Conservation (phyloP, 1,140 invertebrate species). For the Acromyrmex heyeri region DNA sequence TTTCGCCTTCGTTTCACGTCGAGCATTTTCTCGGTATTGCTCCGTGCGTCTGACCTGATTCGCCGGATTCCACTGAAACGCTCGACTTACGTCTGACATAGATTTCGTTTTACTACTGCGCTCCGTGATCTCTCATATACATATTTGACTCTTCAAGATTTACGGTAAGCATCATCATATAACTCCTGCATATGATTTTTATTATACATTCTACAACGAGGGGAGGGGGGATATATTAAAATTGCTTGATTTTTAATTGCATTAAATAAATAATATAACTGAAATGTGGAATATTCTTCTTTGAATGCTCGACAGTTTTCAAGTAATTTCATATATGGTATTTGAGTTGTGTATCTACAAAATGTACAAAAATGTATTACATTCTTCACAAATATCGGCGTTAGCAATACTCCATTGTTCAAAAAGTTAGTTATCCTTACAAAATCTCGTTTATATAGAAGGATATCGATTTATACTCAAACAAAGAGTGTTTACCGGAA, state of each 20-base stretch:
- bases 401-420: background rate
- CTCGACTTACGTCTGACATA: constrained; percentile 46
- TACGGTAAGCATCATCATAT: constrained; percentile 10
- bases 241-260: background rate
- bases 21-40: constrained; percentile 44
- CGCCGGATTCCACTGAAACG: constrained; percentile 38
- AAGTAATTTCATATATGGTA: background rate
- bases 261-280: background rate
- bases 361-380: background rate
- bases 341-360: background rate
- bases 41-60: constrained; percentile 55
- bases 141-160: constrained; percentile 25
- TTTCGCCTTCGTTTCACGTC: constrained; percentile 37
- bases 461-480: constrained; percentile 24
- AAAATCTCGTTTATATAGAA: background rate
- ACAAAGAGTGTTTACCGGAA: constrained; percentile 2
- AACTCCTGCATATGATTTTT: background rate
- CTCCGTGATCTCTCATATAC: constrained; percentile 8
- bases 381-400: background rate
- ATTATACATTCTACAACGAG: background rate
- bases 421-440: constrained; percentile 1
- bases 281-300: background rate
- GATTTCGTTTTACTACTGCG: constrained; percentile 45
- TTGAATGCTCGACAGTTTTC: background rate
- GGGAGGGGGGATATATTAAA: background rate